Percentiles rank a stretch among this genome's conserved stretches.
Conservation (phyloP, 2,797 vertebrate species). For the Enteromius paludinosus region DNA sequence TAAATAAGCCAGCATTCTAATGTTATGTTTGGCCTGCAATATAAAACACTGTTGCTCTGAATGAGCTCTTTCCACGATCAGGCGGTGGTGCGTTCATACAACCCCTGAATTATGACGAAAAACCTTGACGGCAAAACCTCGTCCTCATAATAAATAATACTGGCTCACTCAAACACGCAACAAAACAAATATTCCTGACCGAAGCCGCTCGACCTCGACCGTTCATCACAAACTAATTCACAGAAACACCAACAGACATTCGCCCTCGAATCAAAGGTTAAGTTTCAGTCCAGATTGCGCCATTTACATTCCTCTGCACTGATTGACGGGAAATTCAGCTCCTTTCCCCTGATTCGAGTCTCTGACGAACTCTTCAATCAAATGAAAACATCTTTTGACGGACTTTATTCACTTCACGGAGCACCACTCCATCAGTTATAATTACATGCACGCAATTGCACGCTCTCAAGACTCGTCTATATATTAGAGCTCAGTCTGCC, state of each 20-base stretch:
- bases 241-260: constrained; percentile 13
- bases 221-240: not conserved
- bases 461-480: constrained; percentile 14
- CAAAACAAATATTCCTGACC: not conserved
- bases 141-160: not conserved
- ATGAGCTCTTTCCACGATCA: not conserved
- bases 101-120: not conserved
- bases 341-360: constrained; percentile 8
- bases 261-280: not conserved
- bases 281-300: not conserved
- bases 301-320: constrained; percentile 23
- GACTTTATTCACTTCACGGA: constrained; percentile 23
- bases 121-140: not conserved
- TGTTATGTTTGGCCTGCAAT: not conserved
- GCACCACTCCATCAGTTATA: constrained; percentile 39
- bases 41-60: constrained; percentile 3
- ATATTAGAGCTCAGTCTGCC: constrained; percentile 13
- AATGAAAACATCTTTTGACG: constrained; percentile 38
- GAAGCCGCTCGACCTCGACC: not conserved
- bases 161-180: not conserved
- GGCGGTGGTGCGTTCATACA: not conserved
- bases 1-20: not conserved
- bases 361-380: constrained; percentile 37
- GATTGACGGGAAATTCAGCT: constrained; percentile 30
- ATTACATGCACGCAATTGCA: constrained; percentile 39